Conservation (phyloP, 1,140 invertebrate species). For the Mamestra configurata region DNA sequence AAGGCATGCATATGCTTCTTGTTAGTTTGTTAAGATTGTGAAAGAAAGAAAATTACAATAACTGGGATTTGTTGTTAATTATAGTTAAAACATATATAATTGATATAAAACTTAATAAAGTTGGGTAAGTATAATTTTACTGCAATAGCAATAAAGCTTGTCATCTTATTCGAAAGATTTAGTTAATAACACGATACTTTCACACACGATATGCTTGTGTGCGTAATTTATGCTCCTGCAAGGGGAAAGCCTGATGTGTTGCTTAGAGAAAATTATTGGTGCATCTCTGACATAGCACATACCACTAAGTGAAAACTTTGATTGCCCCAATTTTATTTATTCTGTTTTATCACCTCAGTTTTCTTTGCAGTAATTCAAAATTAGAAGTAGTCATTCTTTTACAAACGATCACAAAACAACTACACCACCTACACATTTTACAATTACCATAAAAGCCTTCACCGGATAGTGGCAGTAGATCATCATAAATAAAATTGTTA, state of each 20-base stretch:
- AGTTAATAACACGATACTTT: slow-evolving; percentile 62
- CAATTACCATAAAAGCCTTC: slow-evolving; percentile 57
- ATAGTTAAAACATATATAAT: no score
- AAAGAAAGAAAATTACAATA: no score
- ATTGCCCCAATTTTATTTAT: slow-evolving; percentile 14
- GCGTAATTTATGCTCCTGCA: slow-evolving; percentile 66
- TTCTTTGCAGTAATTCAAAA: slow-evolving; percentile 17
- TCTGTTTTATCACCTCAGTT: background rate
- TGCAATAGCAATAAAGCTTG: no score
- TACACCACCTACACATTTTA: slow-evolving; percentile 69
- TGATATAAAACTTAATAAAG: background rate
- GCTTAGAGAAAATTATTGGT: slow-evolving; percentile 71
- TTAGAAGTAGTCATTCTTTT: slow-evolving; percentile 53
- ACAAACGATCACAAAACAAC: slow-evolving; percentile 54
- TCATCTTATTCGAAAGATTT: background rate
- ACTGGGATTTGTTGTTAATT: no score
- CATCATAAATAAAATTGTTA: slow-evolving; percentile 35
- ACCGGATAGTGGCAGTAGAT: slow-evolving; percentile 5
- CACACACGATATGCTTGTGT: slow-evolving; percentile 65
- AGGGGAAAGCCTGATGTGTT: slow-evolving; percentile 70
- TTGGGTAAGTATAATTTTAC: no score
- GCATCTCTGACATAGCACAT: slow-evolving; percentile 70
- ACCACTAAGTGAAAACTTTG: slow-evolving; percentile 59
- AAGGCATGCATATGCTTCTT: no score
- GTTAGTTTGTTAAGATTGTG: no score